Conservation (phyloP, 2,113 vertebrate genomes). For the Urocitellus parryii region DNA sequence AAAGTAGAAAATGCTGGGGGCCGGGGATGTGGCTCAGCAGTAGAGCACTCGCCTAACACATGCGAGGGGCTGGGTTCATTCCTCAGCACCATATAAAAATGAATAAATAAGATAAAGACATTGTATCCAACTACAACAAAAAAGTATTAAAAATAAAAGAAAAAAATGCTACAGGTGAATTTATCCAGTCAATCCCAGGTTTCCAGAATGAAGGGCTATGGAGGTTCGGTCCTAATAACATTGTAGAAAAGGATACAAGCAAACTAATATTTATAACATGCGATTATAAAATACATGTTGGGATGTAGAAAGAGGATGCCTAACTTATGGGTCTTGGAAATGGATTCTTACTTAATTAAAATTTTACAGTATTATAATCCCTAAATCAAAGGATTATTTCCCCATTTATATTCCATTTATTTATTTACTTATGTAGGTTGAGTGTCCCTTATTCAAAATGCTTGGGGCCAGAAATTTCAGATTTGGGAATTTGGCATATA, state of each 20-base stretch:
- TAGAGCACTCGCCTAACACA: no score
- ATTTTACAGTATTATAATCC: background rate
- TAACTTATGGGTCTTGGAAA: background rate
- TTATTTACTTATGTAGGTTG: background rate
- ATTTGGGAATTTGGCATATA: background rate
- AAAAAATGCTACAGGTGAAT: background rate
- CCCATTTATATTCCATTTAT: background rate
- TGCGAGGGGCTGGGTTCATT: no score
- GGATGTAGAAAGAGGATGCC: background rate
- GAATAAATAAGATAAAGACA: no score
- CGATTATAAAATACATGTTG: background rate
- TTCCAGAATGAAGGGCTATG: background rate
- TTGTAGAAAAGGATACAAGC: background rate
- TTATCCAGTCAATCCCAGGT: background rate
- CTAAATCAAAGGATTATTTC: background rate
- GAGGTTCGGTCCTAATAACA: background rate
- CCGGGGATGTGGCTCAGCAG: no score
- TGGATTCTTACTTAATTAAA: background rate
- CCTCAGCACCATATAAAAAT: no score
- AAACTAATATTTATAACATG: background rate
- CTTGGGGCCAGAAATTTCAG: background rate
- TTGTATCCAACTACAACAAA: no score
- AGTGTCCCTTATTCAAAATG: background rate
- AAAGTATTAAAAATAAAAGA: no score
- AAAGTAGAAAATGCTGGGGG: background rate